Evolutionary conservation across 2,797 vertebrate genomes (phyloP).

Genomic region (Clarias pachynema): DNA sequence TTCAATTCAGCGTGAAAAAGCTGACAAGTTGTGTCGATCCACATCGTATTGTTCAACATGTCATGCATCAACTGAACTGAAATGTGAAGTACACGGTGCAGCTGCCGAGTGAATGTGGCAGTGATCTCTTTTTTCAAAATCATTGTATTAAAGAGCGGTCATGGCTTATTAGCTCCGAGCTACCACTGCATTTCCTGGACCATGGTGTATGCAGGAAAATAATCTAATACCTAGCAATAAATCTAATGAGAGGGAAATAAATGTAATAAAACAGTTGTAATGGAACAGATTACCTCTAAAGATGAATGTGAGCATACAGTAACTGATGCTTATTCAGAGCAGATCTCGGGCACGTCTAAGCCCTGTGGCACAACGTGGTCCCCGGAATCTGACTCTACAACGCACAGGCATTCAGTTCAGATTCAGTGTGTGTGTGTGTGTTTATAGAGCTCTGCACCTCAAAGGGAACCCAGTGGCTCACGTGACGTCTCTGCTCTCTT

Average conservation of each 20-base stretch:
- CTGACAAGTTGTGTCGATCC: constrained; percentile 9
- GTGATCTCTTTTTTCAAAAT: constrained; percentile 7
- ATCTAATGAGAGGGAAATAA: constrained; percentile 22
- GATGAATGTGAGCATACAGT: not conserved
- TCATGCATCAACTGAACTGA: constrained; percentile 29
- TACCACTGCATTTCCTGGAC: constrained; percentile 25
- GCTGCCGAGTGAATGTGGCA: constrained; percentile 6
- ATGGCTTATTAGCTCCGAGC: constrained; percentile 43
- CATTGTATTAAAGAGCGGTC: constrained; percentile 17
- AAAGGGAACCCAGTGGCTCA: constrained; percentile 52
- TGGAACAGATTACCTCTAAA: not conserved
- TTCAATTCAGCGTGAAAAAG: not conserved
- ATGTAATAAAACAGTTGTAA: constrained; percentile 16
- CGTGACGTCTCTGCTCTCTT: constrained; percentile 52
- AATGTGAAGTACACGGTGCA: constrained; percentile 13
- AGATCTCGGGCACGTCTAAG: not conserved
- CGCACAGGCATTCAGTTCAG: not conserved
- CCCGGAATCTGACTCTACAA: not conserved
- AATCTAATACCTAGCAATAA: constrained; percentile 39
- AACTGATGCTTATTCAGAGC: not conserved
- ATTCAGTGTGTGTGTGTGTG: constrained; percentile 1
- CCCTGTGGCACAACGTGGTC: not conserved
- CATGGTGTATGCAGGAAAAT: constrained; percentile 19
- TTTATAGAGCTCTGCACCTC: constrained; percentile 31
- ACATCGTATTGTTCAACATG: constrained; percentile 30